Evolutionary conservation across 2,888 invertebrate genomes (phyloP), one percentile per base, ranked within the genome.

Genomic region (Serrognathus titanus): DNA sequence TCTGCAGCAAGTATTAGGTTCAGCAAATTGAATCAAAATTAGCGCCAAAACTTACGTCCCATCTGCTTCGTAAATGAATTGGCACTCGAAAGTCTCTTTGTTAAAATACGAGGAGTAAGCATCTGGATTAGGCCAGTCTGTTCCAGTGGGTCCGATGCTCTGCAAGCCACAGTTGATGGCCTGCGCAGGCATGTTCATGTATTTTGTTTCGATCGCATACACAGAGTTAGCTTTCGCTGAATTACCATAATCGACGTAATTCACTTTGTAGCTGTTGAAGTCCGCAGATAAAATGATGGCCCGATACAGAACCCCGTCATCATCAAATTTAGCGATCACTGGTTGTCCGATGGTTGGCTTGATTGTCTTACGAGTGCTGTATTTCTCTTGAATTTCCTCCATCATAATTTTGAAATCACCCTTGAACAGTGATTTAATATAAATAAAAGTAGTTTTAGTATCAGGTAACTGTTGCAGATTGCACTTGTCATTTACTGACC

Each of bases 221-320:
- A 90, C 83, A 65, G 88, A 85, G 46, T 83, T 81, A 0, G 90
- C 86, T 0, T 83, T 77, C 40, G 85, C 84, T 54, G 82, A 82
- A 68, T 90, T 90, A 2, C 92, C 92, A 66, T 88, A 90, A 74
- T 92, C 92, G 1, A 92, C 81, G 69, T 88, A 91, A 24, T 84
- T 81, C 0, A 92, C 87, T 55, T 85, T 82, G 71, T 84, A 85
- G 64, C 48, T 20, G 10, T 55, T 55, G 10, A 40, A 48, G 11
- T 55, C 48, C n/a, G 11, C 12, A 20, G 40, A 49, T 1, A 85
- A 71, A 0, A 91, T 78, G 37, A 83, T 82, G 0, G 88, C 91
- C 49, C 92, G 79, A 71, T 91, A 89, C 12, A 90, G 73, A 2
- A 86, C 85, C 9, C 84, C 83, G 67, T 92, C 91, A 43, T 85